Evolutionary conservation across 2,888 invertebrate genomes (phyloP), one percentile per base, ranked within the genome.

Genomic region (Bibio marci): DNA sequence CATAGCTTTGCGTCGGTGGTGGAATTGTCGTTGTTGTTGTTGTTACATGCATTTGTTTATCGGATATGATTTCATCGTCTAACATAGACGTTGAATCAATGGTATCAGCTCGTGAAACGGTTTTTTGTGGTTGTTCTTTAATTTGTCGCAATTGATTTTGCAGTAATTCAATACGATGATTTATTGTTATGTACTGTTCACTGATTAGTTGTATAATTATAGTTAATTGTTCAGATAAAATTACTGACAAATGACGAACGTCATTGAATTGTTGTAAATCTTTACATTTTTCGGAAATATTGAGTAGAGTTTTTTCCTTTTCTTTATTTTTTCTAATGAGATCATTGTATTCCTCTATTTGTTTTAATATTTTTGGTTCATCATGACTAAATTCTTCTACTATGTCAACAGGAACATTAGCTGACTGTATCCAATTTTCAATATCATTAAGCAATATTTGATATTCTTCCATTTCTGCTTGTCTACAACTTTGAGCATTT

Each of bases 1-100:
- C 62, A 30, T 59, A 49, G 12, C 52, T 55, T 49, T 37, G 47
- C 43, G 33, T 47, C 5, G 42, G 48, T 43, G 35, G 48, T 43
- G 52, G 51, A 10, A 26, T 26, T 26, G 6, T 14, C 14, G n/a
- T 14, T 6, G 13, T 18, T 32, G 32, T 4, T 17, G 5, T 17
- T 32, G 15, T 17, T 10, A 5, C 22, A 22, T 6, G 4, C 22
- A n/a, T 28, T 28, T 37, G 15, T 18, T 18, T 18, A 7, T 33
- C 18, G 4, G 19, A 3, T 17, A 54, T 57, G 15, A 67, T 65
- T 49, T 76, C 69, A 58, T 79, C 77, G 55, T 77, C 75, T 2
- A 78, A 77, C 73, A 79, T 76, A 39, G 77, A 75, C 35, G 70
- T 69, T 0, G 78, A 77, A 56, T 76, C 76, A 35, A 79, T 68